Percentiles rank a stretch among this genome's conserved stretches.
phyloP scores from a whole-genome alignment of 2,113 vertebrate species.

The Cyanocitta stelleri region DNA sequence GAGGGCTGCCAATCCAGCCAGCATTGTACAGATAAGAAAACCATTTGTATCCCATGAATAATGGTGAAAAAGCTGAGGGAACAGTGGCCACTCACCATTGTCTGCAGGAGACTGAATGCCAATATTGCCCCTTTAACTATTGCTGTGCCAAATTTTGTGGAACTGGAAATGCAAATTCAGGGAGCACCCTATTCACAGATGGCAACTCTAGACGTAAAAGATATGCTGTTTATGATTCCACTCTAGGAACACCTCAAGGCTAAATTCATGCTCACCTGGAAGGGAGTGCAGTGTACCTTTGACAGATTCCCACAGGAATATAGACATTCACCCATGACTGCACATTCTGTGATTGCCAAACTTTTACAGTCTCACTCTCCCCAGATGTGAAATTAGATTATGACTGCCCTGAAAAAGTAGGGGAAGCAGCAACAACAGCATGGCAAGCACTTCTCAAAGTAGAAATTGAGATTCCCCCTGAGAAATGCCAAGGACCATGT shows the following conservation, averaged over 20 bases:
- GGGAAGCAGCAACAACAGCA: not conserved
- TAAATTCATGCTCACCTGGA: not conserved
- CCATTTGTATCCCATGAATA: not conserved
- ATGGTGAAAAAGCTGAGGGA: not conserved
- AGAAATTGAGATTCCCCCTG: not conserved
- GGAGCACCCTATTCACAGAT: not conserved
- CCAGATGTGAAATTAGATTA: not conserved
- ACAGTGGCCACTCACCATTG: not conserved
- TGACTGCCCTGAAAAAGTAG: not conserved
- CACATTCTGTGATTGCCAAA: not conserved
- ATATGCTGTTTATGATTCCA: not conserved
- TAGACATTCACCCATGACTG: not conserved
- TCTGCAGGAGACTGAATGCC: not conserved
- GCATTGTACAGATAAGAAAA: not conserved
- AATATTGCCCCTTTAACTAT: not conserved
- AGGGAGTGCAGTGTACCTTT: not conserved
- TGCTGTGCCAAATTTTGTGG: not conserved
- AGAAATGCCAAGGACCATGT: not conserved
- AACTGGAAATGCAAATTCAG: not conserved
- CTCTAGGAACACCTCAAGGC: not conserved
- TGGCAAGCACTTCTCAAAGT: not conserved
- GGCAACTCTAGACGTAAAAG: not conserved
- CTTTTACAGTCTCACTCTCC: not conserved
- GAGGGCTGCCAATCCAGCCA: not conserved
- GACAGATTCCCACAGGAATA: not conserved